Base-by-base conservation (phyloP, 2,888 invertebrate species). In the Troglohyphantes excavatus region DNA sequence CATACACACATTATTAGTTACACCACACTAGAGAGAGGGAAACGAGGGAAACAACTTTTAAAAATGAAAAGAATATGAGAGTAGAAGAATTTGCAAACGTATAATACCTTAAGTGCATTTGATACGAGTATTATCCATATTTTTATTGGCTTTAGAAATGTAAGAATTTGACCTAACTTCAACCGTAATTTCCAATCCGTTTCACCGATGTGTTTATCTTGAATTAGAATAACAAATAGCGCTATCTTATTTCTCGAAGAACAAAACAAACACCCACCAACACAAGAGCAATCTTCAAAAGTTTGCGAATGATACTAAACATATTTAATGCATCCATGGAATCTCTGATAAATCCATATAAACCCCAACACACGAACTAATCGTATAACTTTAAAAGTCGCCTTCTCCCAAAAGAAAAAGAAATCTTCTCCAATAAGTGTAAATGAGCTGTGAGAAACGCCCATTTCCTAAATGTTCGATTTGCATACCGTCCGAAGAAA, bases 381-480 rank as follows among this genome's bases (percentile, higher is more conserved):
- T 53, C 53, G 53, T 53, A 53, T 53, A 53, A 53, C 53, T 53
- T 53, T 53, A 53, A 53, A 53, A 53, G 53, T 53, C 53, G 53
- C 53, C 53, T 17, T 17, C 2, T 17, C 0, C 53, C 13, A 5
- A n/a, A 9, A 53, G 17, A n/a, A 53, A 53, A 53, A 53, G 5
- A n/a, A 53, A 53, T 53, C 53, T 53, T 53, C 53, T 33, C 53
- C 53, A 53, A 53, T 53, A 53, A 53, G 53, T 53, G 53, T 53
- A 53, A 53, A 53, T 53, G 53, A 53, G 76, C 76, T 63, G 76
- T 67, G 85, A 70, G 65, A 59, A 67, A 67, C 59, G 63, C 68
- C 85, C 65, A 13, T 84, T 65, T 67, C 73, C 46, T 84, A 84
- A 84, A 84, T 46, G 84, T 65, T 27, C 73, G 73, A 84, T 75